Percentiles rank a stretch among this genome's conserved stretches.
Evolutionary conservation across 2,888 invertebrate genomes (phyloP).

Genomic region (Tenthredo notha): DNA sequence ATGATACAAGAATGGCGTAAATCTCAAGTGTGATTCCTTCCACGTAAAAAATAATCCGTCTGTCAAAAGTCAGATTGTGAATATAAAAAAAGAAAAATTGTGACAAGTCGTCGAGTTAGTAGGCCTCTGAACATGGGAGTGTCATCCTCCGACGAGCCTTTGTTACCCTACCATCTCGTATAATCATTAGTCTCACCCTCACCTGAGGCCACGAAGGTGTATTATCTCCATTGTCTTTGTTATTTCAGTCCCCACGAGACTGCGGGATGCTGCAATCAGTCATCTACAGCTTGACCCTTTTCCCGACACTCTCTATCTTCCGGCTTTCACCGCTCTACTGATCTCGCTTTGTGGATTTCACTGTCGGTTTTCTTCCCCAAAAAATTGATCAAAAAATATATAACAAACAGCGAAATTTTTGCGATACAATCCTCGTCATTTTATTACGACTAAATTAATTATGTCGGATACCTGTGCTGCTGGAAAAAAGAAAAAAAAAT

Average conservation of each 20-base stretch:
- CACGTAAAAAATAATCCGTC: background rate
- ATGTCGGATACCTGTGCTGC: background rate
- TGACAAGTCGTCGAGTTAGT: background rate
- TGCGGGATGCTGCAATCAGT: constrained; percentile 44
- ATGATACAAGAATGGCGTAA: background rate
- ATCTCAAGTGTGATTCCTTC: background rate
- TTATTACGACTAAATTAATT: background rate
- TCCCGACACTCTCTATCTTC: constrained; percentile 20
- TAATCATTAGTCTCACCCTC: constrained; percentile 39
- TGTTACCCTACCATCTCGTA: constrained; percentile 37
- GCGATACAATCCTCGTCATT: background rate
- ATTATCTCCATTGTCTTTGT: constrained; percentile 32
- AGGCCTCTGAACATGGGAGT: background rate
- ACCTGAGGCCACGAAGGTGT: constrained; percentile 28
- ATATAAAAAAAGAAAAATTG: background rate
- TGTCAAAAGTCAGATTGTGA: background rate
- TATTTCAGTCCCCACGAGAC: constrained; percentile 35
- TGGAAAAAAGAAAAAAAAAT: background rate
- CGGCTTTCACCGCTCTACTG: background rate
- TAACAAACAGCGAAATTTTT: background rate
- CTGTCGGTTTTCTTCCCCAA: background rate
- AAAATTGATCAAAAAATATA: background rate
- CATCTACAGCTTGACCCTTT: constrained; percentile 49
- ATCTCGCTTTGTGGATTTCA: constrained; percentile 14
- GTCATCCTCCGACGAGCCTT: constrained; percentile 30